Evolutionary conservation across 2,888 invertebrate species (phyloP), one percentile per base, ranked within the genome.

Genomic region (Caenorhabditis doughertyi): DNA sequence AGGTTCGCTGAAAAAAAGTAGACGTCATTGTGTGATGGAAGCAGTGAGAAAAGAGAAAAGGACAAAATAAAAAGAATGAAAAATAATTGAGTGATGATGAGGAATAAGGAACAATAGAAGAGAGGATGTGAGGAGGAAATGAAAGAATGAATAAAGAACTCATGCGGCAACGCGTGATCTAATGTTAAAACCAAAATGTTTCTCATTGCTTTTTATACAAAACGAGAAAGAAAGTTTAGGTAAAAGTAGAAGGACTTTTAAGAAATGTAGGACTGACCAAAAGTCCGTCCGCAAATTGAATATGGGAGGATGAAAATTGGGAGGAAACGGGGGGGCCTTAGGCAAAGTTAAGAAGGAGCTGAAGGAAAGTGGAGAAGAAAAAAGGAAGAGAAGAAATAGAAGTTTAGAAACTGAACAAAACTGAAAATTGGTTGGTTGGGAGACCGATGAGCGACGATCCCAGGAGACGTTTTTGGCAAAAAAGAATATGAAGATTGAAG

Each of bases 31-130:
- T 39, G 32, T 64, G 65, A 29, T 21, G 25, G 13, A 58, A 18
- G 35, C 18, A 8, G 29, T 47, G 27, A 55, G 44, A 23, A 29
- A 21, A 32, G 25, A 39, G 18, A 39, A 25, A 44, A 56, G 25
- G 29, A 32, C 51, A 72, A 58, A 58, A 79, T 21, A 44, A 71
- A 25, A 42, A 32, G 60, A 58, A 23, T 39, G 55, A 53, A 73
- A n/a, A 80, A 80, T 80, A 67, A 80, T 80, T 72, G 67, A 72
- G 72, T 67, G 67, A 80, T 58, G 79, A 80, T 73, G 79, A 80
- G 39, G 27, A 72, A 65, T 35, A 29, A 58, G n/a, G 58, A 39
- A 77, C 65, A 65, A 74, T 65, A 51, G 42, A 21, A 7, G 16
- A 44, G 47, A 44, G n/a, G 60, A 79, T n/a, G 56, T 42, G 55